Evolutionary conservation across 2,888 invertebrate genomes (phyloP).

Genomic region (Strigamia transsilvanica): DNA sequence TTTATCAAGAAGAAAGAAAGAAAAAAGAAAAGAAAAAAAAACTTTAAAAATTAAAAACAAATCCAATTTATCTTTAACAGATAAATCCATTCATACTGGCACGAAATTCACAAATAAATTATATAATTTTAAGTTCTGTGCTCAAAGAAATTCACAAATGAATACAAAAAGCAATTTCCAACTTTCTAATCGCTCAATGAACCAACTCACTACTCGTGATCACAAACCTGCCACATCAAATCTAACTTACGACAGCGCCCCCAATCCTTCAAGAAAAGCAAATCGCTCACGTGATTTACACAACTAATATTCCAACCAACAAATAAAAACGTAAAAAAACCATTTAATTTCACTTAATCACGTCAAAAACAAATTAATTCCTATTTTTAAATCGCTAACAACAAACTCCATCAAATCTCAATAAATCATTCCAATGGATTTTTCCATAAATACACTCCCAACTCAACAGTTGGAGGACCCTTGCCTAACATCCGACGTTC

Average conservation of each 20-base stretch:
- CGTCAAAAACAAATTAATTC: neutral
- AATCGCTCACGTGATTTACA: constrained; percentile 10
- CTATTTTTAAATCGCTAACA: neutral
- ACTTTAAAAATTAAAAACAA: neutral
- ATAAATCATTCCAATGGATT: too few relatives aligned
- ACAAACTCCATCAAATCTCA: too few relatives aligned
- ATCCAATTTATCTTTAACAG: too few relatives aligned
- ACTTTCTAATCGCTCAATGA: too few relatives aligned
- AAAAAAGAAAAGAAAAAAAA: neutral
- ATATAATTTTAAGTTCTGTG: too few relatives aligned
- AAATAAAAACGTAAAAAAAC: neutral
- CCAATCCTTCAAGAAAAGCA: constrained; percentile 27
- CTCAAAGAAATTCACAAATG: too few relatives aligned
- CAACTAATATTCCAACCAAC: neutral
- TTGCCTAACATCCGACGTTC: too few relatives aligned
- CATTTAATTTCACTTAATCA: neutral
- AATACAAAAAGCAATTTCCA: too few relatives aligned
- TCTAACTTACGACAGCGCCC: constrained; percentile 30
- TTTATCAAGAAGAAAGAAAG: neutral
- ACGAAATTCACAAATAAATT: too few relatives aligned
- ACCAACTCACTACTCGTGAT: neutral
- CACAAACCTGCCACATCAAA: constrained; percentile 48
- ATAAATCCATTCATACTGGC: too few relatives aligned
- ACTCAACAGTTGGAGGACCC: too few relatives aligned
- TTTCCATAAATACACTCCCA: too few relatives aligned